Evolutionary conservation across 1,140 invertebrate species (phyloP), one percentile per base, ranked within the genome.

Genomic region (Plutomurus gul): DNA sequence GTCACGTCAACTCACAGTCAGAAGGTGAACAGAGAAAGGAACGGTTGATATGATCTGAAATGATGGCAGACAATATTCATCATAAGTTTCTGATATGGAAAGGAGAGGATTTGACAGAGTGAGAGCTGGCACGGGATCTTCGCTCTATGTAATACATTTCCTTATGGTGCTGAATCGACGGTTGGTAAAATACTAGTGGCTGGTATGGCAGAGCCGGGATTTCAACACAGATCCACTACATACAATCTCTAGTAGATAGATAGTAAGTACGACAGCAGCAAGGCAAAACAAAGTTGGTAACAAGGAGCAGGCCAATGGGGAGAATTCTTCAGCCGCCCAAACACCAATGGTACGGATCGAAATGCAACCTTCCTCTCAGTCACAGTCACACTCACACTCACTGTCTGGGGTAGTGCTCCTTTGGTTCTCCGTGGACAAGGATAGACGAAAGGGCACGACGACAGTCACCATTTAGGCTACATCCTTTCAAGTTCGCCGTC

Each of bases 401-500:
- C 39, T 43, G 2, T 60, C 25, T 60, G 4, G 11, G 13, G 22
- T 27, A 5, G 51, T 0, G 16, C 51, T 16, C 13, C 25, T 30
- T 10, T 33, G 25, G 20, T 56, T n/a, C 43, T 73, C 18, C 30
- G 33, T 73, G 71, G 71, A 73, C 71, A 73, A 39, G 20, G 65
- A 71, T 30, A 33, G 18, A 71, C 16, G 8, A 16, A 30, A 22
- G 22, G 27, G 27, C 27, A 13, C 25, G 11, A 4, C 65, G 8
- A 27, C 46, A n/a, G 16, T 37, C 30, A 1, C 10, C 36, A 33
- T 25, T 60, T 0, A 20, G 40, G 13, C 25, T 3, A 20, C 7
- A 20, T 60, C 75, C 75, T 76, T 76, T 76, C 25, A 76, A 76
- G 10, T 76, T 60, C 25, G 25, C 75, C 75, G 75, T 27, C 74